Percentiles rank a stretch among this genome's conserved stretches.
Conservation (phyloP, 2,888 invertebrate species). For the Heliconius ismenius region DNA sequence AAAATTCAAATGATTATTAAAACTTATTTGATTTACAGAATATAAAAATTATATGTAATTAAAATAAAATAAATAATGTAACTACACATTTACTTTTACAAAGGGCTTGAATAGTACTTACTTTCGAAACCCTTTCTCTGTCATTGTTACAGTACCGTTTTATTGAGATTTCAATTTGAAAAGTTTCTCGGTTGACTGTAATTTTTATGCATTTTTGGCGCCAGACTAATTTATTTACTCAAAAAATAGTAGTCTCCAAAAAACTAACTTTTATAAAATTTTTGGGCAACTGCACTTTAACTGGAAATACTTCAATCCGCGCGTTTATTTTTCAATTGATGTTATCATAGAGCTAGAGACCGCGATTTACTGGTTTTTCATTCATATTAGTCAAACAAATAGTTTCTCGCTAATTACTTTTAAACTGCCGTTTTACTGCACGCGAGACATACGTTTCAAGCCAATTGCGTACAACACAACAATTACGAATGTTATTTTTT, state of each 20-base stretch:
- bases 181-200: constrained; percentile 2
- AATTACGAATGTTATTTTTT: constrained; percentile 56
- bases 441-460: constrained; percentile 60
- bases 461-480: constrained; percentile 51
- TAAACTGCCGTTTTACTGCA: constrained; percentile 57
- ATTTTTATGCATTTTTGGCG: constrained; percentile 11
- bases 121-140: constrained; percentile 1
- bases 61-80: not conserved
- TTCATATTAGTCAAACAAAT: constrained; percentile 60
- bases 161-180: not conserved
- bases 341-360: constrained; percentile 56
- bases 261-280: constrained; percentile 22
- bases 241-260: constrained; percentile 20
- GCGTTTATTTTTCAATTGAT: constrained; percentile 49
- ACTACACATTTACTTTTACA: not conserved
- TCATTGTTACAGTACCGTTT: constrained; percentile 9
- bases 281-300: constrained; percentile 25
- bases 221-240: constrained; percentile 14
- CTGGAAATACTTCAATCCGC: constrained; percentile 26
- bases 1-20: constrained; percentile 51
- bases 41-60: not conserved
- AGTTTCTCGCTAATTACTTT: constrained; percentile 64
- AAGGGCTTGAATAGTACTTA: not conserved
- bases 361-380: constrained; percentile 55
- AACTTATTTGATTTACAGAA: not conserved